Evolutionary conservation across 1,140 invertebrate species (phyloP).

Genomic region (Hypsibius dujardini): DNA sequence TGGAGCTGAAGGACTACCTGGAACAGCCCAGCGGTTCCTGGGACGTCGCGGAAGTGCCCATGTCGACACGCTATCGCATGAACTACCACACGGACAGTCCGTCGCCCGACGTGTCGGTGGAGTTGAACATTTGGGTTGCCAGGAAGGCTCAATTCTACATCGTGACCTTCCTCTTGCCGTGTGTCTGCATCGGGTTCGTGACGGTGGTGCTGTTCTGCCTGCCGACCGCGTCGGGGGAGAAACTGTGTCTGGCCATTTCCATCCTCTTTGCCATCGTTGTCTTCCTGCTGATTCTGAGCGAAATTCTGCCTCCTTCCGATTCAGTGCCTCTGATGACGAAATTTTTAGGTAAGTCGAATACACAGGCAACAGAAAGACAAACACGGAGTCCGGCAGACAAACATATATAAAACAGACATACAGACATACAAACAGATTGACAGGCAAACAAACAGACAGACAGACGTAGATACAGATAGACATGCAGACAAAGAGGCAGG

Average conservation of each 20-base stretch:
- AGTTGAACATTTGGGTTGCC: slow-evolving; percentile 85
- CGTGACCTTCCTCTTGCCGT: slow-evolving; percentile 94
- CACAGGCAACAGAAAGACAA: too few relatives aligned
- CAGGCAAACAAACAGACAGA: too few relatives aligned
- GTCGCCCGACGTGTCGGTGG: slow-evolving; percentile 83
- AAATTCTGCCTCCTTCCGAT: slow-evolving; percentile 93
- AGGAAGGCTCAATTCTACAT: slow-evolving; percentile 97
- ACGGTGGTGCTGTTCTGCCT: slow-evolving; percentile 96
- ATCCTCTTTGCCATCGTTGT: slow-evolving; percentile 97
- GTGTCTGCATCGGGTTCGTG: slow-evolving; percentile 91
- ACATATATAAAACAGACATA: too few relatives aligned
- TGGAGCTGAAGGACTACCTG: slow-evolving; percentile 83
- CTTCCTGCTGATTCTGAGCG: slow-evolving; percentile 91
- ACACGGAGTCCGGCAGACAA: too few relatives aligned
- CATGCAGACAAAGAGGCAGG: too few relatives aligned
- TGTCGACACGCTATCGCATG: slow-evolving; percentile 55
- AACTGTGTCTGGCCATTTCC: slow-evolving; percentile 86
- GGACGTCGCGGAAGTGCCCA: slow-evolving; percentile 95
- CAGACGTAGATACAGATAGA: too few relatives aligned
- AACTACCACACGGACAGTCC: slow-evolving; percentile 36
- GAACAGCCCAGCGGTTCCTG: slow-evolving; percentile 97
- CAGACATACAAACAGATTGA: too few relatives aligned
- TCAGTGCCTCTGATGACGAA: slow-evolving; percentile 87
- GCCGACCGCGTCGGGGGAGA: slow-evolving; percentile 41
- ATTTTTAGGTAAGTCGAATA: slow-evolving; percentile 45